Conservation (phyloP, 2,797 vertebrate species). For the Rhinichthys osculus region DNA sequence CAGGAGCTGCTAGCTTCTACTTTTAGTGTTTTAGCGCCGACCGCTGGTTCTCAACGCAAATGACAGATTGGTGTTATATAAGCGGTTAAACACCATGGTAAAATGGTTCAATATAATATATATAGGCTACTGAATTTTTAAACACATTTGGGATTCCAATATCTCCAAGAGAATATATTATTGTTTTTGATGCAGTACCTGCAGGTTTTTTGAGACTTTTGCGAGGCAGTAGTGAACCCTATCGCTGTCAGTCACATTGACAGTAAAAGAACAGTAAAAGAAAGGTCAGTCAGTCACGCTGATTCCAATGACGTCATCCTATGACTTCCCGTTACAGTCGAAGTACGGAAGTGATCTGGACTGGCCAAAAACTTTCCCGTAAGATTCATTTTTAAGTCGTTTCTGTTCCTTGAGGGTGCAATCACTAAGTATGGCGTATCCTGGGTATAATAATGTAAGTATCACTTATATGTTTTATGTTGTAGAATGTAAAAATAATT, state of each 20-base stretch:
- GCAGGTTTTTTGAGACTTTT: too few relatives aligned
- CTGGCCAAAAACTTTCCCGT: conserved; percentile 4
- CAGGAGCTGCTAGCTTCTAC: not conserved
- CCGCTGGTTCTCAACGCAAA: not conserved
- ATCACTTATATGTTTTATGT: not conserved
- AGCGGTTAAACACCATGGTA: not conserved
- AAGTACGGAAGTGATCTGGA: conserved; percentile 11
- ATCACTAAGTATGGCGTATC: conserved; percentile 75
- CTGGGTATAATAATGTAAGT: conserved; percentile 82
- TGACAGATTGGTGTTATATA: not conserved
- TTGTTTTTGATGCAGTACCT: too few relatives aligned
- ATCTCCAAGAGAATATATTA: too few relatives aligned
- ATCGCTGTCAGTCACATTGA: not conserved
- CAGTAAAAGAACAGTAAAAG: too few relatives aligned
- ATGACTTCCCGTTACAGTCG: conserved; percentile 19
- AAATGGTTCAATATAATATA: too few relatives aligned
- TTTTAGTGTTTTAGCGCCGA: conserved; percentile 5
- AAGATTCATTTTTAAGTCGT: not conserved
- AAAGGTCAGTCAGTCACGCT: not conserved
- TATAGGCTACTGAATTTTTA: too few relatives aligned
- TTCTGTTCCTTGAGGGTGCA: not conserved
- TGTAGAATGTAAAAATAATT: not conserved
- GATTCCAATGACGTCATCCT: not conserved
- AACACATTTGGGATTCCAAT: too few relatives aligned
- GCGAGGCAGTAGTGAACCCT: too few relatives aligned